These are phyloP conservation scores for Mantis religiosa DNA, from an alignment of 2,888 invertebrate species.

Conservation along the genomic window DNA sequence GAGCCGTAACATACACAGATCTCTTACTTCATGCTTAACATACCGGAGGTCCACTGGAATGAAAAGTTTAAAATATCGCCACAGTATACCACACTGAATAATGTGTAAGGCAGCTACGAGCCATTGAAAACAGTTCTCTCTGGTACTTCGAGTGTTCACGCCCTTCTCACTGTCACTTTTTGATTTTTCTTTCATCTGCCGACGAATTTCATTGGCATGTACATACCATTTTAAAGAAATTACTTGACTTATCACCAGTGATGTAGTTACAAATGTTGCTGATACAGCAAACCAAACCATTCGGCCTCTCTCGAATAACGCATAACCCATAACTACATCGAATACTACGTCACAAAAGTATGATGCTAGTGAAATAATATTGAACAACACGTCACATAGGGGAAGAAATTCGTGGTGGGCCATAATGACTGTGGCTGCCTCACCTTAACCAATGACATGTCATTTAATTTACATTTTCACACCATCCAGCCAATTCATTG, in stretches of 20 bases:
- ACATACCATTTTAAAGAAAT: constrained; percentile 74
- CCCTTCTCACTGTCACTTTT: constrained; percentile 26
- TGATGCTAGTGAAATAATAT: constrained; percentile 82
- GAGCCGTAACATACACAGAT: constrained; percentile 69
- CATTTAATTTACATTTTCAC: not conserved
- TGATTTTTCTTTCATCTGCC: constrained; percentile 32
- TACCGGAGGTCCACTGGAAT: constrained; percentile 76
- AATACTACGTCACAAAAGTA: constrained; percentile 90
- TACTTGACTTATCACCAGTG: constrained; percentile 71
- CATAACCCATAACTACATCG: constrained; percentile 81
- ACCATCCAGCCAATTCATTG: not conserved
- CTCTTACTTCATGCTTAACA: constrained; percentile 74
- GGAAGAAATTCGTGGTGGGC: constrained; percentile 74
- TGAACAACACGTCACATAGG: constrained; percentile 86
- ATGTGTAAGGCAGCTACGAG: constrained; percentile 55
- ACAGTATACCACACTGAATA: constrained; percentile 46
- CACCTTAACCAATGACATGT: not conserved
- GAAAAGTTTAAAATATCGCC: constrained; percentile 75
- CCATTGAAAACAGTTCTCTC: constrained; percentile 53
- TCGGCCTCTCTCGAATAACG: constrained; percentile 66
- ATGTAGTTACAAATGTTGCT: constrained; percentile 65
- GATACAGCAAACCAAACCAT: constrained; percentile 64
- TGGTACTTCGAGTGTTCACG: constrained; percentile 12
- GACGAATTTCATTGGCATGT: constrained; percentile 38
- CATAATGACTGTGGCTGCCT: constrained; percentile 42